A percentile compares a stretch with the other conserved stretches of the same genome.
Evolutionary conservation across 2,888 invertebrate species (phyloP).

Genomic region (Glyphotaelius pellucidus): DNA sequence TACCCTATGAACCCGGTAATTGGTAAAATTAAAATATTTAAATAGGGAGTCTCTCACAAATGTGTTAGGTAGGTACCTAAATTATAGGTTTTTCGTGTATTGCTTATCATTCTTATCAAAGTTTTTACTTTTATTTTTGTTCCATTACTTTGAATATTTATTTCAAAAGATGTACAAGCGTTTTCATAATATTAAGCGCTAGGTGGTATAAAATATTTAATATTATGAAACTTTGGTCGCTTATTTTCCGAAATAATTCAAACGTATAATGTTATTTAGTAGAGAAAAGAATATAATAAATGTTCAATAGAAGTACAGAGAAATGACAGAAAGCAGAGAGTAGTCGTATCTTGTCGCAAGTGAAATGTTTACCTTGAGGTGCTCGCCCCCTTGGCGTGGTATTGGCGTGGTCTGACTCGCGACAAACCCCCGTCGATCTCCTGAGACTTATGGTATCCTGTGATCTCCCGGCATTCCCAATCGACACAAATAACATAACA

Average conservation of each 20-base stretch:
- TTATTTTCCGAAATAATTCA: background rate
- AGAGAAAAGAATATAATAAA: background rate
- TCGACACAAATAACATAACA: conserved; percentile 43
- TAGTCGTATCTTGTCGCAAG: conserved; percentile 11
- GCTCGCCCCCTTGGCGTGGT: conserved; percentile 56
- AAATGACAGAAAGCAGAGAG: background rate
- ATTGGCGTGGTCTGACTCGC: background rate
- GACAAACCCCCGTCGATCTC: background rate
- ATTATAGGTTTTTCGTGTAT: background rate
- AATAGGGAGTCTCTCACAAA: background rate
- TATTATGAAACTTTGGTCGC: background rate
- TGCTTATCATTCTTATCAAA: background rate
- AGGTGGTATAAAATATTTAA: background rate
- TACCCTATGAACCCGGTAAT: too few relatives aligned
- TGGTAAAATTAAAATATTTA: background rate
- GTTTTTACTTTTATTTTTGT: background rate
- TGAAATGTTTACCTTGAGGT: conserved; percentile 56
- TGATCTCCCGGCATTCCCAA: conserved; percentile 22
- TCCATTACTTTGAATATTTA: background rate
- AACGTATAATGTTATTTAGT: background rate
- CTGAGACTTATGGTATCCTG: background rate
- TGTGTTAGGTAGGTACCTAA: background rate
- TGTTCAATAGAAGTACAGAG: background rate
- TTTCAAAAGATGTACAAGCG: background rate
- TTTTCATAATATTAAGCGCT: background rate